phyloP scores from a whole-genome alignment of 2,113 vertebrate species.

The Piaya cayana region DNA sequence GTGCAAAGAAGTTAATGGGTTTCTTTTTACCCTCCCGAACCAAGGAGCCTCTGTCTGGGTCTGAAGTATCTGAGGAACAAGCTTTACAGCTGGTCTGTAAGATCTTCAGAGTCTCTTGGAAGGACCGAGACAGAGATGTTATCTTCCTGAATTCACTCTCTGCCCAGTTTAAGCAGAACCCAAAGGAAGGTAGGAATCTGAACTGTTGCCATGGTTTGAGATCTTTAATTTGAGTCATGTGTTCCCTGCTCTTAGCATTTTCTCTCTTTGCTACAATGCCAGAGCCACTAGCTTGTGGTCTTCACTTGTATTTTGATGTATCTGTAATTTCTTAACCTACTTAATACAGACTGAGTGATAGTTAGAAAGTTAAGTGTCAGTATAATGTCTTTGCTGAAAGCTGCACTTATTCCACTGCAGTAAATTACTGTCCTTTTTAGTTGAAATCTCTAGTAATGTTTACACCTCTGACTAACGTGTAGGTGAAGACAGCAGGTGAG shows the following conservation, averaged over 20 bases:
- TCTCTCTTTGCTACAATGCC: not conserved
- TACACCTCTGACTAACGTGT: not conserved
- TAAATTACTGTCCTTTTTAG: not conserved
- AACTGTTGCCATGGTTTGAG: not conserved
- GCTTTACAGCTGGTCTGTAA: constrained; percentile 97
- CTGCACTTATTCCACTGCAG: not conserved
- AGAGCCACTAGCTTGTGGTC: not conserved
- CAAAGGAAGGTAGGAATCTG: constrained; percentile 86
- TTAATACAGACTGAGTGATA: not conserved
- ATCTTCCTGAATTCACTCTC: constrained; percentile 94
- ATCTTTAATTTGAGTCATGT: not conserved
- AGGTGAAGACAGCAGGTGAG: not conserved
- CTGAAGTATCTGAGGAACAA: constrained; percentile 95
- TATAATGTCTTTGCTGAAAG: not conserved
- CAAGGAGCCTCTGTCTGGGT: constrained; percentile 87
- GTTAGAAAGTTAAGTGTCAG: not conserved
- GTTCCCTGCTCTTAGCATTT: not conserved
- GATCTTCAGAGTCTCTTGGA: constrained; percentile 98
- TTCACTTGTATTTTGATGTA: not conserved
- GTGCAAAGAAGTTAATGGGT: not conserved
- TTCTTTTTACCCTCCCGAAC: not conserved
- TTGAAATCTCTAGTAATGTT: not conserved
- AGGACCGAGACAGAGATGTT: constrained; percentile 94
- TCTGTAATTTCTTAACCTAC: not conserved
- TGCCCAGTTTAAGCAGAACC: constrained; percentile 91